A percentile compares a stretch with the other conserved stretches of the same genome.
Conservation (phyloP, 2,113 vertebrate species). For the Brachyhypopomus occidentalis region DNA sequence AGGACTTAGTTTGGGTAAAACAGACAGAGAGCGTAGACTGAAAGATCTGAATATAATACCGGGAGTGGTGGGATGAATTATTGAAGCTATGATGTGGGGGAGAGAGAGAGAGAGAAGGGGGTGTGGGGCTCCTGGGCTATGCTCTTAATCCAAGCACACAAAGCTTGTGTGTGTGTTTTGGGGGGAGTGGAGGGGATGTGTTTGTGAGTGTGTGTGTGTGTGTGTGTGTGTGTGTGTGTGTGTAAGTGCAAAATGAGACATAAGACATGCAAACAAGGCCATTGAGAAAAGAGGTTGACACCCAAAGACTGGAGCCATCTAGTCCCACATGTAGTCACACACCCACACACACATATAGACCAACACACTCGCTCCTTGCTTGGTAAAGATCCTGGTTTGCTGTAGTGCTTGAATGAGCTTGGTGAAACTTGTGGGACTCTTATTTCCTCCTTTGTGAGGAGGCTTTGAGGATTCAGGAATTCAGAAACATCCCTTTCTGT, state of each 20-base stretch:
- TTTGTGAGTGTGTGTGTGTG: not conserved
- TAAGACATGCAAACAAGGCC: not conserved
- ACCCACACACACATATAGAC: not conserved
- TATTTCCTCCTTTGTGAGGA: conserved; percentile 44
- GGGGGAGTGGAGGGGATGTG: no score
- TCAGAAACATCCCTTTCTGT: conserved; percentile 50
- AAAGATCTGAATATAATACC: conserved; percentile 59
- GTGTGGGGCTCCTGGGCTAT: conserved; percentile 39
- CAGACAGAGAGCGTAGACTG: conserved; percentile 17
- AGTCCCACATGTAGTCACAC: not conserved
- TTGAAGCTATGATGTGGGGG: conserved; percentile 64
- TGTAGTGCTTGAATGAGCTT: conserved; percentile 48
- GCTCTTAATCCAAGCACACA: conserved; percentile 53
- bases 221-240: no score
- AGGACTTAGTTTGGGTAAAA: conserved; percentile 25
- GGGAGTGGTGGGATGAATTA: conserved; percentile 65
- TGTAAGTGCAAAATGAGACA: not conserved
- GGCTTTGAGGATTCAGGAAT: conserved; percentile 33
- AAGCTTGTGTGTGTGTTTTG: not conserved
- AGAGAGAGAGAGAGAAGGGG: conserved; percentile 21
- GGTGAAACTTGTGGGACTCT: conserved; percentile 56
- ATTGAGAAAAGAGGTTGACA: not conserved
- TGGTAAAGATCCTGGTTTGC: not conserved
- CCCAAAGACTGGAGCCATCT: not conserved
- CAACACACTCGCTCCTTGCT: not conserved